Conservation (phyloP, 23 tunicate genomes). For the Halocynthia roretzi region DNA sequence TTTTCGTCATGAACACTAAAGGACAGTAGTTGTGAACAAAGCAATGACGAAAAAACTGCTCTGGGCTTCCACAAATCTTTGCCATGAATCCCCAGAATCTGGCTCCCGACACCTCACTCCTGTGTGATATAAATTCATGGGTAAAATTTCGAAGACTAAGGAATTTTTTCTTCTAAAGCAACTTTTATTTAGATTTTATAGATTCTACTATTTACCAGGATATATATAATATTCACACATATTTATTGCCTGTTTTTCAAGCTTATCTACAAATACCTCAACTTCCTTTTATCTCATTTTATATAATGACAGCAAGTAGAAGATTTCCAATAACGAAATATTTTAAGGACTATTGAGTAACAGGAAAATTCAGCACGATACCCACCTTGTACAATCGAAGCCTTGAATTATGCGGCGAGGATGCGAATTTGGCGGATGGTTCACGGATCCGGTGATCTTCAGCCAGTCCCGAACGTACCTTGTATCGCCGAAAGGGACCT, state of each 20-base stretch:
- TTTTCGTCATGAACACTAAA: conserved; percentile 38
- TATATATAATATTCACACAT: no score
- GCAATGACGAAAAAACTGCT: conserved; percentile 41
- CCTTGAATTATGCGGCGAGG: conserved; percentile 33
- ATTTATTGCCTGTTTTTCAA: no score
- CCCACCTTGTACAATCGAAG: conserved; percentile 17
- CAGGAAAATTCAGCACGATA: no score
- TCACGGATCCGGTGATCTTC: conserved; percentile 38
- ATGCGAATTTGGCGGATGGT: conserved; percentile 32
- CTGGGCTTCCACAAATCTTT: conserved; percentile 40
- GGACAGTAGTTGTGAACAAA: conserved; percentile 55
- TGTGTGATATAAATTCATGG: neutral
- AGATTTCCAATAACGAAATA: no score
- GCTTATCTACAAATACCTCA: no score
- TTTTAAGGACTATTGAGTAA: no score
- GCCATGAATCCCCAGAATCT: conserved; percentile 61
- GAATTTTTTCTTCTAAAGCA: no score
- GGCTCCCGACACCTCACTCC: conserved; percentile 48
- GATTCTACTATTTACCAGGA: no score
- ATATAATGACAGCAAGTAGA: no score
- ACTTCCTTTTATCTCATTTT: no score
- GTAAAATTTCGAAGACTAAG: no score
- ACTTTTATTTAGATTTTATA: no score
- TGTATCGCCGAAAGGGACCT: conserved; percentile 65
- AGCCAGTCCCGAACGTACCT: conserved; percentile 48